Evolutionary conservation across 2,797 vertebrate genomes (phyloP), one percentile per base, ranked within the genome.

Genomic region (Babyrousa celebensis): DNA sequence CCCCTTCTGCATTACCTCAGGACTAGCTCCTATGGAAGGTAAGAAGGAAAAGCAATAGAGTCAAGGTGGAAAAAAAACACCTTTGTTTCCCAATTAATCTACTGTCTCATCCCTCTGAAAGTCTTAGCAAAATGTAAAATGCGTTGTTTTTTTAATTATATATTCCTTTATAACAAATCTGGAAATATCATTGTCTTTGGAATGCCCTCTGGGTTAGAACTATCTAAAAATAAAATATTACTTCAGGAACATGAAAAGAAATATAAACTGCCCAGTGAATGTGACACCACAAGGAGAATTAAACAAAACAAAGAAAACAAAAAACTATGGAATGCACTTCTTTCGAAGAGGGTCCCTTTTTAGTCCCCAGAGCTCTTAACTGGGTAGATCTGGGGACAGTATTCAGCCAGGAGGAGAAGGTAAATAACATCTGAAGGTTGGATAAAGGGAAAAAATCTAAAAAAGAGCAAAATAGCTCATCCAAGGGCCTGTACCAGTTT

Each of bases 151-250:
- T 86, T 40, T 0, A 96, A 71, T 62, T 70, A 80, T 14, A 70
- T 27, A 75, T 70, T 90, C 71, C 23, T 95, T 93, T 86, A 79
- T 56, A 32, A 89, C 84, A 95, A 92, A 25, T 12, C 36, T 0
- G 9, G 10, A 48, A 43, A 29, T 70, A 87, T 65, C 79, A 85
- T 17, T 54, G 74, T 16, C 40, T 70, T 89, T 95, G 74, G 85
- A 96, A 40, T 91, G 92, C 43, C 63, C 58, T 97, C 94, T 96
- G 84, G 95, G 89, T 96, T 86, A 85, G 91, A 91, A 88, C 95
- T 48, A 40, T 80, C 95, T 97, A 97, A 97, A 97, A 97, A 97
- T 91, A 97, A 97, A 97, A 89, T 62, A 94, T 91, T n/a, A 87
- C 71, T 96, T 86, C 83, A 97, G 94, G 78, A 79, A 95, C 75